Base-by-base conservation (phyloP, 2,113 vertebrate species). In the Chloebia gouldiae region DNA sequence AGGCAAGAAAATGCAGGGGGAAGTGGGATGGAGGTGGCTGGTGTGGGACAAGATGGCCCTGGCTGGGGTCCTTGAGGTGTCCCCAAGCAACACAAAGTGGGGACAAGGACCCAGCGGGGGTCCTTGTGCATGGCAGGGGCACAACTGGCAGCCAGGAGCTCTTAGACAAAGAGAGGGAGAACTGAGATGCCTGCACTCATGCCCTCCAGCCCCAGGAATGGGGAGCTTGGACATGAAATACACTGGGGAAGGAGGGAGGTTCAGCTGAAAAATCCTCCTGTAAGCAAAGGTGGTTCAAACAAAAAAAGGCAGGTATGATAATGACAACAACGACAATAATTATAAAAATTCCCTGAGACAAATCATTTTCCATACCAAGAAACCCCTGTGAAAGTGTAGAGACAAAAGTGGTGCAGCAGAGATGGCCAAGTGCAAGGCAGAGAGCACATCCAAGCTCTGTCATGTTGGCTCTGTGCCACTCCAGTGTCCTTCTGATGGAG, bases 401-500 rank as follows among this genome's bases (percentile, higher is more conserved):
- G 44, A 35, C 39, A 50, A 30, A 35, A 1, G 0, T 17, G 66
- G 45, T 5, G 73, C 39, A 33, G 63, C 82, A 69, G 42, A 49
- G 39, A 7, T 11, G 49, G 42, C 18, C 57, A 47, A 15, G 21
- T 2, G 3, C 24, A 9, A 9, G 18, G 47, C 1, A 9, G 16
- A 37, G 31, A 31, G 56, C 6, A 3, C 11, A n/a, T 11, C 63
- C 3, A 1, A 61, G 86, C 68, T 35, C 14, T 50, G 70, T 7
- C 16, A 2, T 1, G 13, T 13, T 40, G 40, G 40, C 27, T 51
- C 40, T 3, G 1, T 8, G 0, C 45, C 45, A 23, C 40, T 12
- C 45, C 6, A 1, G 28, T 0, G 2, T 11, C n/a, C 27, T 68
- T 19, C 11, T 1, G 11, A 7, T 0, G 28, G 44, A 45, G 37